Evolutionary conservation across 2,888 invertebrate genomes (phyloP).

Genomic region (Boloria euphrosyne): DNA sequence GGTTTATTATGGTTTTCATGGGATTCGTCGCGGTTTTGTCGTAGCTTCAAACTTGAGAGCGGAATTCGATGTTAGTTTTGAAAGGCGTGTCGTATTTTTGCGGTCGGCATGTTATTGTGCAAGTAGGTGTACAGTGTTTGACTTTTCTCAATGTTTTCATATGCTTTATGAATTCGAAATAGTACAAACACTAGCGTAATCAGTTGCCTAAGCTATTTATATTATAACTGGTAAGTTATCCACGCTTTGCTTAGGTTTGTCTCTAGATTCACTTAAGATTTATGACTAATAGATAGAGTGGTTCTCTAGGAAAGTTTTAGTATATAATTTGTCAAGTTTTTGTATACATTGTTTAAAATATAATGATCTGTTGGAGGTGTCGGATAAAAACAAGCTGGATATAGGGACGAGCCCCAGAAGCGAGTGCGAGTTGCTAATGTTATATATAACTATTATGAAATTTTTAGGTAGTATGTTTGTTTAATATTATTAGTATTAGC

Average conservation of each 20-base stretch:
- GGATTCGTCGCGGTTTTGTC: constrained; percentile 22
- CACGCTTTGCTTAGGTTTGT: background rate
- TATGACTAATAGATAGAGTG: too few relatives aligned
- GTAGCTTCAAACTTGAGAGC: constrained; percentile 31
- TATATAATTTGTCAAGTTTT: too few relatives aligned
- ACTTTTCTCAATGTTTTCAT: constrained; percentile 31
- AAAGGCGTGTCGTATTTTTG: constrained; percentile 31
- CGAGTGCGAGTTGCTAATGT: too few relatives aligned
- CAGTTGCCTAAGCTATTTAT: constrained; percentile 25
- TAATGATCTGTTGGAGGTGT: too few relatives aligned
- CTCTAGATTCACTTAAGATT: too few relatives aligned
- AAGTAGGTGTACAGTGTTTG: constrained; percentile 31
- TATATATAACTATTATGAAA: background rate
- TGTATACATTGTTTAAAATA: too few relatives aligned
- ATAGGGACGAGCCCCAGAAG: too few relatives aligned
- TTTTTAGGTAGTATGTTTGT: too few relatives aligned
- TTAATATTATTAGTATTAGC: too few relatives aligned
- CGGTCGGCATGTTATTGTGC: constrained; percentile 34
- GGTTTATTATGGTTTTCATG: constrained; percentile 12
- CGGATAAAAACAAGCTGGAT: too few relatives aligned
- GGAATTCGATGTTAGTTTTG: constrained; percentile 34
- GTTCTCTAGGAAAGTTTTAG: too few relatives aligned
- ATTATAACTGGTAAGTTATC: constrained; percentile 1
- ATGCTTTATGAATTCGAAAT: constrained; percentile 27
- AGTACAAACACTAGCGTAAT: constrained; percentile 34